A percentile compares a stretch with the other conserved stretches of the same genome.
Evolutionary conservation across 2,113 vertebrate species (phyloP).

Genomic region (Thymallus thymallus): DNA sequence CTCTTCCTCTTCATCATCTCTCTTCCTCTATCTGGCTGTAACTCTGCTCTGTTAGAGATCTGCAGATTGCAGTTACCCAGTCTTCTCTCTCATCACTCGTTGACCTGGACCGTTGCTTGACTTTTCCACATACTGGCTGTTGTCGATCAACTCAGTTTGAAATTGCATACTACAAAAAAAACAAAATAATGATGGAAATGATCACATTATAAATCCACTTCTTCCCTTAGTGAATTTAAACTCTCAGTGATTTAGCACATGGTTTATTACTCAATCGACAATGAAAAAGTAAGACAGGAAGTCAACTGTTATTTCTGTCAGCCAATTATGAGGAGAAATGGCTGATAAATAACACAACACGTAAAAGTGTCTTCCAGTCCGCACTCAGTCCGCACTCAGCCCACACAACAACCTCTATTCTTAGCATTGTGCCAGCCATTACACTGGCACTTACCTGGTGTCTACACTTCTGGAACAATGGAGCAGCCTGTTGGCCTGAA

Average conservation of each 20-base stretch:
- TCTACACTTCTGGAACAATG: constrained; percentile 61
- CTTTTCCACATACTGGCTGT: too few relatives aligned
- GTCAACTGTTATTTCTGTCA: neutral
- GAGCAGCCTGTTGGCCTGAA: constrained; percentile 73
- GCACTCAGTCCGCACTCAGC: neutral
- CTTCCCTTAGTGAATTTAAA: too few relatives aligned
- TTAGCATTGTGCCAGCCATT: constrained; percentile 20
- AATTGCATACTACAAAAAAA: too few relatives aligned
- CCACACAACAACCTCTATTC: neutral
- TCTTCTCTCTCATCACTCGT: neutral
- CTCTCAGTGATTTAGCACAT: too few relatives aligned
- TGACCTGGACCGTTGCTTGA: neutral
- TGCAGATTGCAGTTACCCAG: neutral
- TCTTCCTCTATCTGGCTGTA: neutral
- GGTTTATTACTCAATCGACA: neutral
- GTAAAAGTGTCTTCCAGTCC: constrained; percentile 63
- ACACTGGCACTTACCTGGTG: constrained; percentile 28
- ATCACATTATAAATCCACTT: too few relatives aligned
- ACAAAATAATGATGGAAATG: too few relatives aligned
- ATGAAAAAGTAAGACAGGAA: neutral
- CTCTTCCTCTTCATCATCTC: constrained; percentile 9
- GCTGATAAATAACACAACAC: neutral
- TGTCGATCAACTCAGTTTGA: too few relatives aligned
- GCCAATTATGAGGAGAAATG: neutral
- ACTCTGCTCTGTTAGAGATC: neutral